Evolutionary conservation across 1,140 invertebrate genomes (phyloP), one percentile per base, ranked within the genome.

Genomic region (Zaprionus taronus): DNA sequence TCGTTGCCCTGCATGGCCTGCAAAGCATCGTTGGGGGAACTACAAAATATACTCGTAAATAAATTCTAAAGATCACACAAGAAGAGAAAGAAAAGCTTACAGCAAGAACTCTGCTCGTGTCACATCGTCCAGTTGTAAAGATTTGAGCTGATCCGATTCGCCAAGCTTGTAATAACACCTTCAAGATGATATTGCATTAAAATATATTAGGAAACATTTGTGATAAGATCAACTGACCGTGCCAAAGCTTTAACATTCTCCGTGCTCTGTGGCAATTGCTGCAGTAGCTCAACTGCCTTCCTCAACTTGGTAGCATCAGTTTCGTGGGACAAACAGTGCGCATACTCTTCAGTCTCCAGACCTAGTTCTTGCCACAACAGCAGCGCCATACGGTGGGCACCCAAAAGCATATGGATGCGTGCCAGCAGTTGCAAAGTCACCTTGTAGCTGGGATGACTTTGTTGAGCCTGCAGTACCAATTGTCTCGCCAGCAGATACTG

Each of bases 401-500:
- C 93, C 67, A 92, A 26, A 77, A 76, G 64, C 86, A 84, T 72
- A 74, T 87, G 55, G 84, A 85, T 65, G 73, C 76, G 87, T 78
- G 74, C 79, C 64, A 93, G 64, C 9, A 91, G 81, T 22, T 90
- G 64, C 2, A 83, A 31, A 0, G 91, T 83, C 1, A 79, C 61
- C 12, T 56, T 69, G 28, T 91, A 87, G 5, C 64, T 77, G 3
- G 92, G 84, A 44, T 91, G 78, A 17, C 75, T 41, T 28, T 72
- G 44, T 53, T 80, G 78, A 38, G 93, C 92, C 57, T 76, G 75
- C 44, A 93, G 91, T 9, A 95, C 83, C 69, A 93, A 75, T 69
- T 95, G 93, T 70, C 94, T 94, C 4, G 95, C 94, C 72, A 94
- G 93, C 7, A 95, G 80, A 72, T 94, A 94, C 73, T 94, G 93